Evolutionary conservation across 1,140 invertebrate genomes (phyloP), one percentile per base, ranked within the genome.

Genomic region (Zaprionus davidi): DNA sequence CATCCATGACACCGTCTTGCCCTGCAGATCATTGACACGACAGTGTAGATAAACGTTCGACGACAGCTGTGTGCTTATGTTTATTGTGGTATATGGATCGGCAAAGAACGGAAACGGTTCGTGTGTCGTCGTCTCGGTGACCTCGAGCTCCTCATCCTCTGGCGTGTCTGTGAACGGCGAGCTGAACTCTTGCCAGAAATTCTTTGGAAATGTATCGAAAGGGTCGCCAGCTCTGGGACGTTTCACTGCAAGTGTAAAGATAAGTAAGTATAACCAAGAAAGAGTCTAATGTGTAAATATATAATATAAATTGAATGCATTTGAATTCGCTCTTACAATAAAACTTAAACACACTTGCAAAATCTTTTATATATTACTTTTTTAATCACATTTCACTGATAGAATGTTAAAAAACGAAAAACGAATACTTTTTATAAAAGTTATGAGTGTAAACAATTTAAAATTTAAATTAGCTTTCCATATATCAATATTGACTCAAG

Each of bases 1-100:
- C 56, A 96, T 95, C 96, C 96, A 97, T 1, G 96, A 97, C 64
- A 97, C 96, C 95, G 95, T 96, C 93, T 96, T 96, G 70, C 96
- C 96, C 24, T 95, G 94, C 31, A 96, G 93, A 79, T 96, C 95
- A 82, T 96, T 95, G 9, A 96, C 95, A 76, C 94, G 93, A 84
- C 96, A 96, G 78, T 96, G 95, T 62, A 96, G 91, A 80, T 95
- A 94, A 1, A 95, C 95, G 34, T 94, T 94, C 24, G 94, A 94
- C 0, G 95, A 95, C 4, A 96, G 91, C 81, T 96, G 95, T 0
- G 95, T 95, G 3, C 95, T 96, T 77, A 96, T 94, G 83, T 96
- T 96, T 51, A 94, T 94, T 20, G 93, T 93, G 1, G 93, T 93
- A 15, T 93, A 91, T 31, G 94, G 93, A 76, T 95, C 95, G 74